These are phyloP conservation scores for Leucophenga montana DNA, from an alignment of 2,888 invertebrate genomes.

Conservation along the genomic window DNA sequence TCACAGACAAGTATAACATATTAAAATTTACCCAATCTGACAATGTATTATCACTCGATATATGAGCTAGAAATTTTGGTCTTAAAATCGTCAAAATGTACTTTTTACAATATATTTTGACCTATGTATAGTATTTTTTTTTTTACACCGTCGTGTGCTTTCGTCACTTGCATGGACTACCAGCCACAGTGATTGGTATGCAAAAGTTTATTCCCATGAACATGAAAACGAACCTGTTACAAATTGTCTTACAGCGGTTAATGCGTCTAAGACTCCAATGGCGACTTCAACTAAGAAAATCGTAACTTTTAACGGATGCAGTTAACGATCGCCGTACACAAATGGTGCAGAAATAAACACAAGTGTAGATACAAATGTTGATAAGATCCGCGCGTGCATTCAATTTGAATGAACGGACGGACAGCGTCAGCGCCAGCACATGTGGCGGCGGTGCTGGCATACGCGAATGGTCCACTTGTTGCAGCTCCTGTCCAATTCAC, in stretches of 20 bases:
- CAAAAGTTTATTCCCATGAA: constrained; percentile 63
- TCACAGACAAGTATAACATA: too few species aligned
- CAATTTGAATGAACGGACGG: too few species aligned
- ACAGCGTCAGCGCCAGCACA: not conserved
- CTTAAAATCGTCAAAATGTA: too few species aligned
- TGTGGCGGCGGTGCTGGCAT: not conserved
- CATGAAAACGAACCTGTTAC: constrained; percentile 64
- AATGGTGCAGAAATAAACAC: constrained; percentile 72
- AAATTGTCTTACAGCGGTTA: constrained; percentile 57
- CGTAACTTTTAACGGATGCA: constrained; percentile 58
- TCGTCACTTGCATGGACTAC: too few species aligned
- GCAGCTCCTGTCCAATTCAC: too few species aligned
- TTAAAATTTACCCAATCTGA: too few species aligned
- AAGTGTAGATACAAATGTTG: constrained; percentile 67
- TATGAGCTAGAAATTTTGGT: too few species aligned
- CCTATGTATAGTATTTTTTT: too few species aligned
- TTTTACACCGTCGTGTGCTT: too few species aligned
- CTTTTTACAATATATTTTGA: too few species aligned
- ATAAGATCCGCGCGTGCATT: not conserved
- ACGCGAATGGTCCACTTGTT: not conserved
- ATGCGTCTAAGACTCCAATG: not conserved
- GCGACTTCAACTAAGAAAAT: not conserved
- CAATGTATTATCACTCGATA: too few species aligned
- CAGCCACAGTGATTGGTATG: too few species aligned
- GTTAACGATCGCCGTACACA: constrained; percentile 70